A percentile compares a stretch with the other conserved stretches of the same genome.
phyloP scores from a whole-genome alignment of 2,797 vertebrate species.

The Orientallactaga sibirica region DNA sequence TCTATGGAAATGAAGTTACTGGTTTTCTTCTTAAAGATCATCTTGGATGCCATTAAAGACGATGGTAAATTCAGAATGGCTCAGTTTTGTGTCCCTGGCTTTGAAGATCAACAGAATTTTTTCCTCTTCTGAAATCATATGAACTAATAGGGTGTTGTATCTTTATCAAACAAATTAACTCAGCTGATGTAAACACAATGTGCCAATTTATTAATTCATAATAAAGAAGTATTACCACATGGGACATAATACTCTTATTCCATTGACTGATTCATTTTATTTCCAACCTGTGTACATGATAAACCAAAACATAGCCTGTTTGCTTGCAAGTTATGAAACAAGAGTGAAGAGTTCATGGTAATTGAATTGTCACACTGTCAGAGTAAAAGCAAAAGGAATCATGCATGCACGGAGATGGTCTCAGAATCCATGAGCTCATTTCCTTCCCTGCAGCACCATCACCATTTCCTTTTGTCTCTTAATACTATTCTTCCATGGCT shows the following conservation, averaged over 20 bases:
- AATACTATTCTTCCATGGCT: not conserved
- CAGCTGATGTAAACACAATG: not conserved
- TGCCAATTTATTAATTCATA: conserved; percentile 1
- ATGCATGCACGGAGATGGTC: not conserved
- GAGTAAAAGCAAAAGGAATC: not conserved
- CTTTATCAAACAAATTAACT: conserved; percentile 55
- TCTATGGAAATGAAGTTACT: not conserved
- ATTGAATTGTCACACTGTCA: not conserved
- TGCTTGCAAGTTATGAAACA: not conserved
- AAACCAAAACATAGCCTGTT: not conserved
- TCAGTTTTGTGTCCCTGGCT: not conserved
- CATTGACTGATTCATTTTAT: not conserved
- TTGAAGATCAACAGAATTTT: not conserved
- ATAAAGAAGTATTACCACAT: conserved; percentile 1
- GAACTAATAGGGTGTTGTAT: not conserved
- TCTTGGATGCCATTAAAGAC: not conserved
- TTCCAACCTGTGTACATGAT: not conserved
- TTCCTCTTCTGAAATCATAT: not conserved
- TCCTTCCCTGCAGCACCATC: not conserved
- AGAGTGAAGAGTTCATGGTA: conserved; percentile 32
- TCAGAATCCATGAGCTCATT: not conserved
- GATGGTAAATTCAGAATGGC: not conserved
- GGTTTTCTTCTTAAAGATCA: not conserved
- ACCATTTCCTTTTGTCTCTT: not conserved
- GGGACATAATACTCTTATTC: not conserved